These are phyloP conservation scores for Zaprionus kolodkinae DNA, from an alignment of 1,140 invertebrate species.

Conservation along the genomic window DNA sequence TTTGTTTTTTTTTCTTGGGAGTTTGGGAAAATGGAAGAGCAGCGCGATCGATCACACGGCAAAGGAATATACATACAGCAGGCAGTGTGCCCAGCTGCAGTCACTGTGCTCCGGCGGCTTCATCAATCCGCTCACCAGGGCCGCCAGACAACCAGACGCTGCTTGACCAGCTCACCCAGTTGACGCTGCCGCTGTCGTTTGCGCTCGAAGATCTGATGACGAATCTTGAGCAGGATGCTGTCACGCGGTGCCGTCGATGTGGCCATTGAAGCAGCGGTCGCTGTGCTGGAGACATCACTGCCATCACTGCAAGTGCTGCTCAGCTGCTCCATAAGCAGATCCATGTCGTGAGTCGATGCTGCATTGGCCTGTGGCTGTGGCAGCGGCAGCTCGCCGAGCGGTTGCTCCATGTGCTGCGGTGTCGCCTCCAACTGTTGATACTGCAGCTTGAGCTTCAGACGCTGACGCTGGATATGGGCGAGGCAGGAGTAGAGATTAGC, in stretches of 20 bases:
- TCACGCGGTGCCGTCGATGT: conserved; percentile 50
- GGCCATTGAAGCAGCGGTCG: conserved; percentile 3
- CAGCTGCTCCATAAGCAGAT: conserved; percentile 63
- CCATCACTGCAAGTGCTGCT: conserved; percentile 25
- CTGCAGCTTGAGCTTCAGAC: conserved; percentile 42
- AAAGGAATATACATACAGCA: conserved; percentile 62
- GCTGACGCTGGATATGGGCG: conserved; percentile 45
- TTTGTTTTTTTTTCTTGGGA: neutral
- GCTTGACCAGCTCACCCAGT: conserved; percentile 55
- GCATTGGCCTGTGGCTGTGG: neutral
- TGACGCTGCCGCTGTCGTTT: conserved; percentile 71
- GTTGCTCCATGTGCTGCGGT: neutral
- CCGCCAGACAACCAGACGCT: conserved; percentile 72
- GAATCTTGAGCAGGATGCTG: conserved; percentile 75
- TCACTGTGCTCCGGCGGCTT: neutral
- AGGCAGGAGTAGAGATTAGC: conserved; percentile 6
- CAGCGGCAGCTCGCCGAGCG: conserved; percentile 12
- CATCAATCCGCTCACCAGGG: conserved; percentile 61
- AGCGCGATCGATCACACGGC: conserved; percentile 58
- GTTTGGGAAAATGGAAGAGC: conserved; percentile 65
- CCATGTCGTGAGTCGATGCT: conserved; percentile 48
- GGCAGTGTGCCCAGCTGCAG: neutral
- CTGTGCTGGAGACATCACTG: neutral
- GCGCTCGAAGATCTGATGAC: conserved; percentile 77
- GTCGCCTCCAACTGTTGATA: neutral